Percentiles rank a stretch among this genome's conserved stretches.
These are phyloP conservation scores for Gymnothorax javanicus DNA, from an alignment of 2,797 vertebrate species.

Conservation along the genomic window DNA sequence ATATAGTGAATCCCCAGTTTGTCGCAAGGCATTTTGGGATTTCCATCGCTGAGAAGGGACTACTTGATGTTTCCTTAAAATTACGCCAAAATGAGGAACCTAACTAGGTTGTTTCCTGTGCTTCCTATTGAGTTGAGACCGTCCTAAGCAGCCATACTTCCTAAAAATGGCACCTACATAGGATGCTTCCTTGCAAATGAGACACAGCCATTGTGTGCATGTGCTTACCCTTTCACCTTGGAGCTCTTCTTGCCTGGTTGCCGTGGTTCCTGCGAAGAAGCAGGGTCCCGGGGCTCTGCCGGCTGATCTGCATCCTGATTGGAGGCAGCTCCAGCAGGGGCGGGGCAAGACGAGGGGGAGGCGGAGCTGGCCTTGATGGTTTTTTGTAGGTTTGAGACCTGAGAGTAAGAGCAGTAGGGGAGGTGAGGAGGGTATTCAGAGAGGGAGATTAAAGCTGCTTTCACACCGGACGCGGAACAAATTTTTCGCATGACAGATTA, in stretches of 20 bases:
- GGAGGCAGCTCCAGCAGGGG: conserved; percentile 86
- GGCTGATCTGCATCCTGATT: conserved; percentile 81
- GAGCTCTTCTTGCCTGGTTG: conserved; percentile 97
- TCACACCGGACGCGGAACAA: too few species aligned
- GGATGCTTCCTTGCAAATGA: neutral
- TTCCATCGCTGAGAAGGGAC: too few species aligned
- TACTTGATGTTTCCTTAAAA: too few species aligned
- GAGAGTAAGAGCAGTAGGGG: conserved; percentile 35
- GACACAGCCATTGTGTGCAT: conserved; percentile 9
- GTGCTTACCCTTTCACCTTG: conserved; percentile 93
- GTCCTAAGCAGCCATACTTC: too few species aligned
- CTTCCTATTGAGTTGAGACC: too few species aligned
- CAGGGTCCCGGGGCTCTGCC: conserved; percentile 77
- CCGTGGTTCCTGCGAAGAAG: conserved; percentile 90
- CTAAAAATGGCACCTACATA: neutral
- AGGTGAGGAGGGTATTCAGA: conserved; percentile 6
- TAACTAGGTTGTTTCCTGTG: too few species aligned
- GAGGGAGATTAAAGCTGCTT: conserved; percentile 15
- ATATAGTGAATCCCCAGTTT: too few species aligned
- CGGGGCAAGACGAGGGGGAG: conserved; percentile 77
- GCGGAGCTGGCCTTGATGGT: conserved; percentile 91
- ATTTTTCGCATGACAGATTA: too few species aligned
- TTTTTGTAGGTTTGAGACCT: conserved; percentile 97
- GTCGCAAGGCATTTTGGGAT: too few species aligned
- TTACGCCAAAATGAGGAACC: too few species aligned